Evolutionary conservation across 2,113 vertebrate genomes (phyloP).

Genomic region (Epinephelus moara): DNA sequence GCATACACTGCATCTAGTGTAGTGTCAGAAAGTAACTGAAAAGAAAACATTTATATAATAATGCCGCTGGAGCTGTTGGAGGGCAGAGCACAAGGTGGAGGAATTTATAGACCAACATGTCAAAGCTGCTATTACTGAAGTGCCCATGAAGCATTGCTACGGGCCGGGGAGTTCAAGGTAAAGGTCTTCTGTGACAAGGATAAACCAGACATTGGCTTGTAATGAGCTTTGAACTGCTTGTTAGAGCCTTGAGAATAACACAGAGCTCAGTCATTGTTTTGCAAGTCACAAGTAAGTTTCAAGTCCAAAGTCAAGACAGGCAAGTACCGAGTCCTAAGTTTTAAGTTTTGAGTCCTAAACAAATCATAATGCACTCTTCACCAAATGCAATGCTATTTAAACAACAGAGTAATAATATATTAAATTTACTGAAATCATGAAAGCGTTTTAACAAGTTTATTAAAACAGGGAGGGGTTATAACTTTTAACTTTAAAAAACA

Average conservation of each 20-base stretch:
- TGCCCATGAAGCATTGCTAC: neutral
- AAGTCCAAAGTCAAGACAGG: too few relatives aligned
- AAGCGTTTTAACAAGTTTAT: too few relatives aligned
- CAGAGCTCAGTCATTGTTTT: too few relatives aligned
- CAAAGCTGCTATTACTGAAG: neutral
- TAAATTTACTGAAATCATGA: too few relatives aligned
- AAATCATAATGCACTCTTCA: too few relatives aligned
- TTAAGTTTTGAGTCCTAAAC: too few relatives aligned
- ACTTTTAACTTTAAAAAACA: too few relatives aligned
- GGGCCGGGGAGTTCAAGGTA: neutral
- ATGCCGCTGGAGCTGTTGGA: neutral
- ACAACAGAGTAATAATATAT: too few relatives aligned
- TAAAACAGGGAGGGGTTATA: too few relatives aligned
- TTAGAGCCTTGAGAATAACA: neutral
- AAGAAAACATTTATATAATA: neutral
- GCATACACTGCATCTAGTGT: neutral
- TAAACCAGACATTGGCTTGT: neutral
- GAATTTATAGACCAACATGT: neutral
- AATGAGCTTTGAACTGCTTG: constrained; percentile 25
- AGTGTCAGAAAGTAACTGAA: neutral
- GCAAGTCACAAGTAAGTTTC: too few relatives aligned
- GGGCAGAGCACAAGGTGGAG: neutral
- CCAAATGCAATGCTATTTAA: too few relatives aligned
- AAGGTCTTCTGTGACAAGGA: neutral
- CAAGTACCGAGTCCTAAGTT: too few relatives aligned